Percentiles rank a stretch among this genome's conserved stretches.
These are phyloP conservation scores for Hirtodrosophila trivittata DNA, from an alignment of 2,888 invertebrate genomes.

Conservation along the genomic window DNA sequence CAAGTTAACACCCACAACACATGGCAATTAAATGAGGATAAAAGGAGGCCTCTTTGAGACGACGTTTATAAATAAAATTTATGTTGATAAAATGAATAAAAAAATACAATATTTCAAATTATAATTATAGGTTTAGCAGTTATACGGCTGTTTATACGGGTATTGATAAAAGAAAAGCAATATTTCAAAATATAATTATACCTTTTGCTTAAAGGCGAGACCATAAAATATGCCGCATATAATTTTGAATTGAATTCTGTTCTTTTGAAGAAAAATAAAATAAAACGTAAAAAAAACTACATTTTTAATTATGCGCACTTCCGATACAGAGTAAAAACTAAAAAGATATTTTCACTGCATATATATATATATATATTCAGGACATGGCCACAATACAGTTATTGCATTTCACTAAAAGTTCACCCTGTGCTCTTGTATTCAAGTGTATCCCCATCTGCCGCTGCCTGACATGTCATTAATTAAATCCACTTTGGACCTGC, in stretches of 20 bases:
- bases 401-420: conserved; percentile 11
- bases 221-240: too few species aligned
- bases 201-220: too few species aligned
- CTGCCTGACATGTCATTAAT: conserved; percentile 48
- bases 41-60: too few species aligned
- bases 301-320: background rate
- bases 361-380: background rate
- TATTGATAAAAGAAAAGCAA: background rate
- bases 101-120: background rate
- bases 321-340: background rate
- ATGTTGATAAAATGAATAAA: too few species aligned
- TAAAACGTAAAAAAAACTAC: too few species aligned
- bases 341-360: conserved; percentile 20
- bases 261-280: too few species aligned
- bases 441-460: conserved; percentile 14
- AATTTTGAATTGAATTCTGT: too few species aligned
- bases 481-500: conserved; percentile 33
- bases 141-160: too few species aligned
- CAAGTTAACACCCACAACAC: too few species aligned
- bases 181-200: background rate
- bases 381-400: conserved; percentile 18
- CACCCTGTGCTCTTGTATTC: conserved; percentile 1
- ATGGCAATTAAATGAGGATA: too few species aligned
- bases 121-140: background rate
- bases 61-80: too few species aligned